Conservation (phyloP, 2,797 vertebrate species). For the Mormyrus hasselquistii region DNA sequence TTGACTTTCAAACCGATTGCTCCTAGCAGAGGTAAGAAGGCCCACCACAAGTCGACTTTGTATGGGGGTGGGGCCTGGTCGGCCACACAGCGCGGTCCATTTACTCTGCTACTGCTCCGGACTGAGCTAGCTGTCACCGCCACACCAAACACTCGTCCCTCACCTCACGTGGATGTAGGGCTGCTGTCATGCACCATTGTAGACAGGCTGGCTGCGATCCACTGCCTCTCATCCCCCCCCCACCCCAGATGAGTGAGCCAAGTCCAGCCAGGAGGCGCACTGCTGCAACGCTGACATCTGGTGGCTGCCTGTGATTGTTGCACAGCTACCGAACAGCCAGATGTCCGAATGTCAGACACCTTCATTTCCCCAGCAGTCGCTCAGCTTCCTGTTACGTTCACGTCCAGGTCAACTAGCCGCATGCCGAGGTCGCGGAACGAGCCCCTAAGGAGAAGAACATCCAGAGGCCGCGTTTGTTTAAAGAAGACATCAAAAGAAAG, state of each 20-base stretch:
- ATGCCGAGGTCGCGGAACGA: background rate
- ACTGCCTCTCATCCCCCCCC: background rate
- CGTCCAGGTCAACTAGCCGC: background rate
- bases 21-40: background rate
- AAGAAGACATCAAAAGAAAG: background rate
- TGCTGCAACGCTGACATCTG: conserved; percentile 38
- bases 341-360: conserved; percentile 10
- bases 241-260: too few relatives aligned
- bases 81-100: too few relatives aligned
- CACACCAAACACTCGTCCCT: background rate
- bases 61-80: background rate
- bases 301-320: conserved; percentile 20
- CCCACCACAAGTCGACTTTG: background rate
- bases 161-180: background rate
- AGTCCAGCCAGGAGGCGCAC: background rate
- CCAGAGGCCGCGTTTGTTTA: background rate
- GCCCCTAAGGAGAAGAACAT: background rate
- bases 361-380: background rate
- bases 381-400: background rate
- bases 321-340: conserved; percentile 4
- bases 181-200: background rate
- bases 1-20: background rate
- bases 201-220: background rate
- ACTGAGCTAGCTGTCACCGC: background rate
- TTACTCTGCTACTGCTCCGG: background rate